Evolutionary conservation across 2,888 invertebrate genomes (phyloP).

Genomic region (Epirrhoe alternata): DNA sequence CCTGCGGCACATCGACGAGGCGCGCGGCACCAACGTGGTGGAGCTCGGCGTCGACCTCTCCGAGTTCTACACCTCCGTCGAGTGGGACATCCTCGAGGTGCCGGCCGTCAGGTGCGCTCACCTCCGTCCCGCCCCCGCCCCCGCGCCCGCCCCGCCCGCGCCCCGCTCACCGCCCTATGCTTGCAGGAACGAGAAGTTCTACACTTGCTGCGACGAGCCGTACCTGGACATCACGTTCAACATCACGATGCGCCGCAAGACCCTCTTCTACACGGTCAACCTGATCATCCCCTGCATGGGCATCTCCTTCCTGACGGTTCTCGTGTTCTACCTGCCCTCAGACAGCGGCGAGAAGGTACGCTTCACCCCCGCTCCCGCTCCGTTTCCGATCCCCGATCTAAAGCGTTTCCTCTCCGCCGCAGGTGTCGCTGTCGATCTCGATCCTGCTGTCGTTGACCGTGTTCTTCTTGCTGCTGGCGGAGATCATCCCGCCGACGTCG

Average conservation of each 20-base stretch:
- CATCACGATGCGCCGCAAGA: constrained; percentile 98
- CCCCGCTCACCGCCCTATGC: neutral
- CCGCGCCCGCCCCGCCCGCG: neutral
- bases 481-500: constrained; percentile 90
- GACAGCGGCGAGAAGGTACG: constrained; percentile 97
- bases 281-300: constrained; percentile 98
- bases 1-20: constrained; percentile 95
- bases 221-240: constrained; percentile 98
- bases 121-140: neutral
- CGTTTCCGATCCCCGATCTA: too few relatives aligned
- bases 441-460: constrained; percentile 97
- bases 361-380: neutral
- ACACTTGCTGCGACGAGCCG: constrained; percentile 98
- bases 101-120: constrained; percentile 91
- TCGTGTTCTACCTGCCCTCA: constrained; percentile 98
- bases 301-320: constrained; percentile 97
- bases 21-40: constrained; percentile 93
- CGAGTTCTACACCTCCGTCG: constrained; percentile 99
- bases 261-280: constrained; percentile 98
- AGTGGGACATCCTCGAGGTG: constrained; percentile 99
- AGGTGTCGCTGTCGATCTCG: constrained; percentile 97
- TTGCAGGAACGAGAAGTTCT: constrained; percentile 94
- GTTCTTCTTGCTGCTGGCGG: constrained; percentile 94
- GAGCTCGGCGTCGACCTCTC: constrained; percentile 98
- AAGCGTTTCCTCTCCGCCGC: constrained; percentile 42